Base-by-base conservation (phyloP, 2,888 invertebrate species). In the Periphyllus acericola region DNA sequence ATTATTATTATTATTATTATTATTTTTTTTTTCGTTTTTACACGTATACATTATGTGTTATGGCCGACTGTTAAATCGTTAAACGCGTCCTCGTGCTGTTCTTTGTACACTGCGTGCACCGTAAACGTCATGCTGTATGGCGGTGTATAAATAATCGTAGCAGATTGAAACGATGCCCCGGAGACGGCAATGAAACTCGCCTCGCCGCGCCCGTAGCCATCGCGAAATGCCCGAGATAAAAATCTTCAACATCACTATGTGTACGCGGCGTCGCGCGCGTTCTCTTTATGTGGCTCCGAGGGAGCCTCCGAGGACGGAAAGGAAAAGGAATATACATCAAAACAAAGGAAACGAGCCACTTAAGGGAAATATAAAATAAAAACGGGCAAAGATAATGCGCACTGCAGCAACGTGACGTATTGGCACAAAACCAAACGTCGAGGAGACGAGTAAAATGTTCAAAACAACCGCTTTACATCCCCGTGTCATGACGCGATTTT, bases 181-280 rank as follows among this genome's bases (percentile, higher is more conserved):
- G 86, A 80, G 86, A 86, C 55, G 86, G 80, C 79, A 80, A 86
- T 80, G 86, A 86, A 86, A 79, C 86, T 72, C 55, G 55, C 46
- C 79, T 79, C 36, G 79, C 46, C 79, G 71, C 36, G 79, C 79
- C 86, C 36, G 40, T 72, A 36, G 79, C 79, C 36, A 72, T 80
- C 60, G 79, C 86, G 34, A 80, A 86, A 86, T 86, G 79, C 36
- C 17, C 32, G 72, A 29, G 86, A 86, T 86, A 86, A 86, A 71
- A 86, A 86, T 86, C 86, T 86, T 86, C 79, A 72, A 86, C 60
- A 55, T n/a, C n/a, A 80, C 86, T 55, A 6, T 6, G n/a, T 46
- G 14, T 46, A 66, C 60, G 72, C 71, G 14, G 85, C 21, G n/a
- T n/a, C n/a, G n/a, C n/a, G n/a, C n/a, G 34, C 66, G 79, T 79